Evolutionary conservation across 2,797 vertebrate species (phyloP).

Genomic region (Merluccius polli): DNA sequence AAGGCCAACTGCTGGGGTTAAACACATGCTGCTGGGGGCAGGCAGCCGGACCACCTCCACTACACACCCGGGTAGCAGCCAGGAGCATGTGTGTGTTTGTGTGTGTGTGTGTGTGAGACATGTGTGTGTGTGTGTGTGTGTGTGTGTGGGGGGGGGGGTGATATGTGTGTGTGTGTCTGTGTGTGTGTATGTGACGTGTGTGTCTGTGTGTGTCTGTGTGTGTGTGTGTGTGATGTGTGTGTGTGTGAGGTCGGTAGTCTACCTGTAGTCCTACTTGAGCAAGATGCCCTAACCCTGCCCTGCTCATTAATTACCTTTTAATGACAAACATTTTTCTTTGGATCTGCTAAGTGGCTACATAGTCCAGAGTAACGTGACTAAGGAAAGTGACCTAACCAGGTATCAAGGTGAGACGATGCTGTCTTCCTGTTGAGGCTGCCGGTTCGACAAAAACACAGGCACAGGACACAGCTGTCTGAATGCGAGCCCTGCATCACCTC

Average conservation of each 20-base stretch:
- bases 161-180: constrained; percentile 14
- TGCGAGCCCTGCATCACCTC: constrained; percentile 21
- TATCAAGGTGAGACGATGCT: too few relatives aligned
- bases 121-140: constrained; percentile 25
- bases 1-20: constrained; percentile 68
- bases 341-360: too few relatives aligned
- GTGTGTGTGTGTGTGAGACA: constrained; percentile 11
- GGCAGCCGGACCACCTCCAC: constrained; percentile 52
- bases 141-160: too few relatives aligned
- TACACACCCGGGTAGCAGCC: constrained; percentile 37
- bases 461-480: too few relatives aligned
- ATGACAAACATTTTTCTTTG: too few relatives aligned
- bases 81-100: constrained; percentile 18
- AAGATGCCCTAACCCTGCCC: too few relatives aligned
- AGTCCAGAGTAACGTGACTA: neutral
- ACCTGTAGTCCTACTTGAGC: too few relatives aligned
- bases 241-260: neutral
- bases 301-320: neutral
- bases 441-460: too few relatives aligned
- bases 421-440: too few relatives aligned
- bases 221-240: constrained; percentile 13
- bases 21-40: constrained; percentile 62
- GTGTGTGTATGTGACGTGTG: constrained; percentile 5
- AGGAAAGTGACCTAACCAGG: too few relatives aligned
- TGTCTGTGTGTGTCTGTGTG: constrained; percentile 26